Percentiles rank a stretch among this genome's conserved stretches.
These are phyloP conservation scores for Pangasius mekongensis DNA, from an alignment of 2,797 vertebrate species.

Conservation along the genomic window DNA sequence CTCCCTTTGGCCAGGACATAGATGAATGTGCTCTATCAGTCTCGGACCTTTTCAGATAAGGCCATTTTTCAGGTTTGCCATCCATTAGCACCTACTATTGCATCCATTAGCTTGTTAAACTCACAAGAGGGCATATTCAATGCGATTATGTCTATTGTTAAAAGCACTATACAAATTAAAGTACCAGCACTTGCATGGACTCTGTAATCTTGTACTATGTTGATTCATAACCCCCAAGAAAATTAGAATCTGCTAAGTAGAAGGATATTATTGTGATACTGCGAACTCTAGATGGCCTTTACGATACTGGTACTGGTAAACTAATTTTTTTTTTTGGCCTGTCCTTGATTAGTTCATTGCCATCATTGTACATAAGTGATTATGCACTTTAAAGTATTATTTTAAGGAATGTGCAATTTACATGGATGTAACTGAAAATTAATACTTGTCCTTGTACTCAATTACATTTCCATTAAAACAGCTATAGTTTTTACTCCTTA, in stretches of 20 bases:
- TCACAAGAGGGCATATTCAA: constrained; percentile 58
- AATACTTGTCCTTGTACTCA: neutral
- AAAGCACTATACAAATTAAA: constrained; percentile 64
- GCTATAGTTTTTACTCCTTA: neutral
- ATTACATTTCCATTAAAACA: neutral
- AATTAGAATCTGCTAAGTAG: neutral
- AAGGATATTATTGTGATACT: neutral
- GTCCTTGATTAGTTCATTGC: neutral
- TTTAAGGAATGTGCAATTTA: neutral
- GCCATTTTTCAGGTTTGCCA: constrained; percentile 75
- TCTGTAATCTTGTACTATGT: neutral
- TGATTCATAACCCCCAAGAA: neutral
- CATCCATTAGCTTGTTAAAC: constrained; percentile 73
- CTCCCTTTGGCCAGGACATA: constrained; percentile 64
- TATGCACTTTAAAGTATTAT: neutral
- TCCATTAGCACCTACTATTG: constrained; percentile 75
- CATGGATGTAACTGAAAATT: neutral
- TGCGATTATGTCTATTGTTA: constrained; percentile 24
- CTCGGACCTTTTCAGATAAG: constrained; percentile 76
- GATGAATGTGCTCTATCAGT: constrained; percentile 75
- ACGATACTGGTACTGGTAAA: neutral
- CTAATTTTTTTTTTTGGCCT: no score
- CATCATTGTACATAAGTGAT: neutral
- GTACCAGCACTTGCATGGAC: constrained; percentile 60
- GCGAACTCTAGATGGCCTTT: neutral